Conservation (phyloP, 1,140 invertebrate species). For the Littorina saxatilis region DNA sequence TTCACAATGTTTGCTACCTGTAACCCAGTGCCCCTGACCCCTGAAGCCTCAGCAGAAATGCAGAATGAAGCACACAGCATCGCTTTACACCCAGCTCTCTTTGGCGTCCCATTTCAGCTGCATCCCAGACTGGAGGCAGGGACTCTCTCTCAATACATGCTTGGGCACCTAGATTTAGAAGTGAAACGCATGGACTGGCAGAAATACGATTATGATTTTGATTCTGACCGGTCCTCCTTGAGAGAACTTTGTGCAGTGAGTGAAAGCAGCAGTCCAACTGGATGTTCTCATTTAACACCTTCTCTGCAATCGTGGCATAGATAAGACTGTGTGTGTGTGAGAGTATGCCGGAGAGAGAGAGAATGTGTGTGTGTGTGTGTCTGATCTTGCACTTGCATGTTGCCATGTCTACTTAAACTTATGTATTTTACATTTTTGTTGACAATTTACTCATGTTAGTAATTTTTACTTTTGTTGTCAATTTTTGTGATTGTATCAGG, state of each 20-base stretch:
- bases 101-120: background rate
- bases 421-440: too few species aligned
- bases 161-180: background rate
- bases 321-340: background rate
- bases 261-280: background rate
- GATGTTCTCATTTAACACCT: background rate
- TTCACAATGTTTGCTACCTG: slow-evolving; percentile 5
- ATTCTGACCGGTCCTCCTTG: slow-evolving; percentile 6
- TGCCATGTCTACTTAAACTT: too few species aligned
- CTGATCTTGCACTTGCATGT: too few species aligned
- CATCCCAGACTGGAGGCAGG: background rate
- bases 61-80: background rate
- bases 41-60: background rate
- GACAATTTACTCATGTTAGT: too few species aligned
- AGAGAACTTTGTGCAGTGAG: background rate
- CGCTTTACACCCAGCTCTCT: background rate
- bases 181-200: background rate
- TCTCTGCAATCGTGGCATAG: background rate
- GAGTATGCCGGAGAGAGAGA: background rate
- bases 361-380: background rate
- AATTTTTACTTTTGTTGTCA: too few species aligned
- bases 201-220: slow-evolving; percentile 3
- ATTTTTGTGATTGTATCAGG: too few species aligned
- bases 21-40: background rate
- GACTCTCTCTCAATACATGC: background rate